Percentiles rank a stretch among this genome's conserved stretches.
These are phyloP conservation scores for Diloba caeruleocephala DNA, from an alignment of 2,888 invertebrate species.

Conservation along the genomic window DNA sequence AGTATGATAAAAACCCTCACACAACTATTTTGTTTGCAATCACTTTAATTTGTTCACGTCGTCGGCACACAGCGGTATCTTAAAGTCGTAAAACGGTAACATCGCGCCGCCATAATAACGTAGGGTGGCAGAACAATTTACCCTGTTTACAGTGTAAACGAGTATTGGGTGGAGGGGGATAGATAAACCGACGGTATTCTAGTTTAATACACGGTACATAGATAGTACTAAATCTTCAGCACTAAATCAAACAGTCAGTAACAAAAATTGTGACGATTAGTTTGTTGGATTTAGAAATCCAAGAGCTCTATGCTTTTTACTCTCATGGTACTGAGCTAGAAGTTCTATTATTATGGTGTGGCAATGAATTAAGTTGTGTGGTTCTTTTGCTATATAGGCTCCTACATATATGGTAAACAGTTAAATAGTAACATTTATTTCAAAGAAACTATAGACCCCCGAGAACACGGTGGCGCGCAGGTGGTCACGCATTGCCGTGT, in stretches of 20 bases:
- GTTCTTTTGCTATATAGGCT: too few species aligned
- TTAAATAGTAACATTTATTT: too few species aligned
- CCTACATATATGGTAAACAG: too few species aligned
- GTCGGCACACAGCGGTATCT: slow-evolving; percentile 27
- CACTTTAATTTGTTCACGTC: slow-evolving; percentile 50
- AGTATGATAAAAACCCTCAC: neutral
- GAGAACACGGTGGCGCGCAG: too few species aligned
- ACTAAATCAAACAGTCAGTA: slow-evolving; percentile 34
- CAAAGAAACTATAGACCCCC: too few species aligned
- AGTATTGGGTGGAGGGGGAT: slow-evolving; percentile 10
- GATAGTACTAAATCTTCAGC: slow-evolving; percentile 31
- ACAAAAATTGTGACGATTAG: slow-evolving; percentile 17
- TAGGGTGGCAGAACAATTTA: slow-evolving; percentile 53
- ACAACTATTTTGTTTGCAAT: slow-evolving; percentile 18
- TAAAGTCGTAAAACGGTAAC: slow-evolving; percentile 56
- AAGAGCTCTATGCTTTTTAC: too few species aligned
- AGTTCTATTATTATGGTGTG: too few species aligned
- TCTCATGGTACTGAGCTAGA: too few species aligned
- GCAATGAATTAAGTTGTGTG: too few species aligned
- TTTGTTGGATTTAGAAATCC: slow-evolving; percentile 1
- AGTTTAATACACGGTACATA: slow-evolving; percentile 41
- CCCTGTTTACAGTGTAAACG: slow-evolving; percentile 52
- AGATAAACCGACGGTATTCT: slow-evolving; percentile 43
- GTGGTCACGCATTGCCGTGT: too few species aligned
- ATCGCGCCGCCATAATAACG: slow-evolving; percentile 48